Conservation (phyloP, 2,888 invertebrate genomes). For the Thumatha senex region DNA sequence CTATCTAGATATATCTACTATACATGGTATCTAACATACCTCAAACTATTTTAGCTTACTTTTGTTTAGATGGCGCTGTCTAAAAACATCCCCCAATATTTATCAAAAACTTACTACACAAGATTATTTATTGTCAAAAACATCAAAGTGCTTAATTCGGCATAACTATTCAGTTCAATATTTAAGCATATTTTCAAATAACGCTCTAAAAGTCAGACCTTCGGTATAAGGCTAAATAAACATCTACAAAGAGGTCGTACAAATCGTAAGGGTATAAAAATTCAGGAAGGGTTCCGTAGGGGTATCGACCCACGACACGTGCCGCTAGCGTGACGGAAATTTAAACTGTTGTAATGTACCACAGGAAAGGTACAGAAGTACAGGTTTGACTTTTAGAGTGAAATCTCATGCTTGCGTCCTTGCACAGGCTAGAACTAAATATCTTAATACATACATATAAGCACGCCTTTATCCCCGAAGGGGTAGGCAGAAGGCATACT, state of each 20-base stretch:
- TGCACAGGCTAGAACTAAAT: too few relatives aligned
- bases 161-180: neutral
- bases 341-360: slow-evolving; percentile 44
- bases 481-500: too few relatives aligned
- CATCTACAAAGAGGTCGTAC: neutral
- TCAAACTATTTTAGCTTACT: too few relatives aligned
- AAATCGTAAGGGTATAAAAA: slow-evolving; percentile 44
- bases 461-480: too few relatives aligned
- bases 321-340: slow-evolving; percentile 55
- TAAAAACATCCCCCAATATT: too few relatives aligned
- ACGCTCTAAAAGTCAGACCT: neutral
- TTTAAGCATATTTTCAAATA: neutral
- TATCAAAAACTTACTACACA: too few relatives aligned
- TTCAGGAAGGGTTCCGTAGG: slow-evolving; percentile 43
- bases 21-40: too few relatives aligned
- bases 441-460: too few relatives aligned
- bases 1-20: too few relatives aligned
- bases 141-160: neutral
- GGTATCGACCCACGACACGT: slow-evolving; percentile 57
- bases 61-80: too few relatives aligned
- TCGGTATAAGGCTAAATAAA: slow-evolving; percentile 4
- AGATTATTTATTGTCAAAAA: neutral
- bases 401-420: too few relatives aligned
- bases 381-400: too few relatives aligned
- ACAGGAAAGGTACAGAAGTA: slow-evolving; percentile 9